Conservation (phyloP, 2,888 invertebrate genomes). For the Aphelenchoides bicaudatus region DNA sequence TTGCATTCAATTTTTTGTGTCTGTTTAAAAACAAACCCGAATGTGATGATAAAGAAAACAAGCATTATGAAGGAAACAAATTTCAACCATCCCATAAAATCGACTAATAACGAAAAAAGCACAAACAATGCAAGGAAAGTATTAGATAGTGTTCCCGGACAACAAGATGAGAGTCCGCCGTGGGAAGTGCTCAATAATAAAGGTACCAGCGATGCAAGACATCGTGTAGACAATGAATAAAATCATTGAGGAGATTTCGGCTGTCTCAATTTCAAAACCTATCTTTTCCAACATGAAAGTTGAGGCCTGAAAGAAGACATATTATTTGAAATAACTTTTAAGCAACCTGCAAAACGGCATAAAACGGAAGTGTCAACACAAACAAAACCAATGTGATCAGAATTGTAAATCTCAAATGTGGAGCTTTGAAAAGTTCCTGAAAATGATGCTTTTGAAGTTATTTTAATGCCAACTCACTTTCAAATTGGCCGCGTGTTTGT, state of each 20-base stretch:
- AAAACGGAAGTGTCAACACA: conserved; percentile 1
- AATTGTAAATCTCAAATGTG: background rate
- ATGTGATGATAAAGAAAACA: background rate
- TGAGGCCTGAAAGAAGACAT: conserved; percentile 49
- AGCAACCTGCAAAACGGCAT: background rate
- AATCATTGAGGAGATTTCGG: conserved; percentile 40
- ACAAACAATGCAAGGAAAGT: background rate
- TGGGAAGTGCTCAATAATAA: conserved; percentile 44
- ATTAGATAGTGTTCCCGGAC: too few species aligned
- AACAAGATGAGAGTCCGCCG: conserved; percentile 42
- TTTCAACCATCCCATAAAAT: conserved; percentile 1
- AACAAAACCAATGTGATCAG: background rate
- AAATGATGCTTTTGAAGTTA: background rate
- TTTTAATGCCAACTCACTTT: background rate
- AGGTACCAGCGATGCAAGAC: conserved; percentile 38
- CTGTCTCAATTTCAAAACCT: conserved; percentile 29
- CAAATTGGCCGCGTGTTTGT: background rate
- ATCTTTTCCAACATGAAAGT: conserved; percentile 40
- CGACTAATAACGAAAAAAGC: background rate
- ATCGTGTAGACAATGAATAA: conserved; percentile 39
- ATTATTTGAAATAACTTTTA: too few species aligned
- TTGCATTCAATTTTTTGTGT: background rate
- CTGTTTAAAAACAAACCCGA: background rate
- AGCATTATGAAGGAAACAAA: background rate
- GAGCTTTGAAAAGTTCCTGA: conserved; percentile 1